These are phyloP conservation scores for Tychaedon coryphoeus DNA, from an alignment of 2,113 vertebrate species.

Conservation along the genomic window DNA sequence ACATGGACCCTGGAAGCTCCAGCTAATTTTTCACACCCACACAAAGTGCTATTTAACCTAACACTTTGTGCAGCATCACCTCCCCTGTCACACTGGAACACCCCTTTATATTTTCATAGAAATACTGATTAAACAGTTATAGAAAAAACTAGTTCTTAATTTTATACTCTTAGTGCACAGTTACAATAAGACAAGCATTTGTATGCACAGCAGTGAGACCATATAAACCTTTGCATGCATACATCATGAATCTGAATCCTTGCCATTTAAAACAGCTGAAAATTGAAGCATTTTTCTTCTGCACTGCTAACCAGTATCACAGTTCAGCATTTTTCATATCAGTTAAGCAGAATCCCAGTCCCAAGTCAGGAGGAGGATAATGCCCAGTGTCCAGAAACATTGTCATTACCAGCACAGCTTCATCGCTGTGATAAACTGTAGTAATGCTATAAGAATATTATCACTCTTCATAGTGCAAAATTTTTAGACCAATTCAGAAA, in stretches of 20 bases:
- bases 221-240: background rate
- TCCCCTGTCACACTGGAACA: background rate
- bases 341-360: background rate
- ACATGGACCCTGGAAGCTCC: background rate
- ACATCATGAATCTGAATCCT: background rate
- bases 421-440: background rate
- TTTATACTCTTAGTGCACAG: background rate
- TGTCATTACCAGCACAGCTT: background rate
- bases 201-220: background rate
- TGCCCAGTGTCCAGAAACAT: background rate
- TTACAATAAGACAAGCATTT: background rate
- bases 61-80: background rate
- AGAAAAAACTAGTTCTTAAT: background rate
- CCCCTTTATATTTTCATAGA: background rate
- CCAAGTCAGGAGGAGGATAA: background rate
- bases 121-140: background rate
- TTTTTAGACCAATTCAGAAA: background rate
- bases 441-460: background rate
- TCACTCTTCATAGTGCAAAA: background rate
- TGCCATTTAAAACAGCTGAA: background rate
- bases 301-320: background rate
- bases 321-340: background rate
- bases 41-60: background rate
- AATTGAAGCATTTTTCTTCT: background rate
- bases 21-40: background rate